Base-by-base conservation (phyloP, 1,140 invertebrate species). In the Sitophilus oryzae region DNA sequence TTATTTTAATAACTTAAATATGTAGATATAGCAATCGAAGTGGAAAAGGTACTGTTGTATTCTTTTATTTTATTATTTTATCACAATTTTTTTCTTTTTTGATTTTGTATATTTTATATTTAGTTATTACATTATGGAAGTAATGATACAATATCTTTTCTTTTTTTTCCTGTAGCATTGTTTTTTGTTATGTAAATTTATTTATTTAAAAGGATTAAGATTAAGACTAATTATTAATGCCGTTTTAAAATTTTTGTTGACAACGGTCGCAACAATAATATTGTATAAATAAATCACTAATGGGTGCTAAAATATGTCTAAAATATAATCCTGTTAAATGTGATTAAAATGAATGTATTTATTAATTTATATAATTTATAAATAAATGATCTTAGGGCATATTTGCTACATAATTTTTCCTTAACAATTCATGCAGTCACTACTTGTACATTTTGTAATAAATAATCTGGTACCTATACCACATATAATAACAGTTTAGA, bases 381-480 rank as follows among this genome's bases (percentile, higher is more conserved):
- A n/a, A n/a, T n/a, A n/a, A n/a, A n/a, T n/a, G n/a, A n/a, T n/a
- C n/a, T n/a, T n/a, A n/a, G n/a, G n/a, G n/a, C n/a, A n/a, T n/a
- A n/a, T n/a, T n/a, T n/a, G n/a, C n/a, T n/a, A n/a, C n/a, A n/a
- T n/a, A n/a, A n/a, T n/a, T n/a, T n/a, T n/a, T n/a, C n/a, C n/a
- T n/a, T 44, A 19, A 11, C 18, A 20, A 14, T 22, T 22, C 14
- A 21, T 19, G 20, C 16, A 3, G 18, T 9, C n/a, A 5, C 8
- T 30, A 46, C 9, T 15, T 46, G 44, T 46, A 46, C 30, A 46
- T 46, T 22, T 46, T 46, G 44, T 46, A 46, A 16, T 19, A 46
- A 46, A 45, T 19, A 35, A 30, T 46, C 16, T 10, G 10, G 3
- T 46, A n/a, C 16, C n/a, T 46, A 16, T 25, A 46, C 3, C 4